Conservation (phyloP, 2,797 vertebrate species). For the Tarsius wallacei region DNA sequence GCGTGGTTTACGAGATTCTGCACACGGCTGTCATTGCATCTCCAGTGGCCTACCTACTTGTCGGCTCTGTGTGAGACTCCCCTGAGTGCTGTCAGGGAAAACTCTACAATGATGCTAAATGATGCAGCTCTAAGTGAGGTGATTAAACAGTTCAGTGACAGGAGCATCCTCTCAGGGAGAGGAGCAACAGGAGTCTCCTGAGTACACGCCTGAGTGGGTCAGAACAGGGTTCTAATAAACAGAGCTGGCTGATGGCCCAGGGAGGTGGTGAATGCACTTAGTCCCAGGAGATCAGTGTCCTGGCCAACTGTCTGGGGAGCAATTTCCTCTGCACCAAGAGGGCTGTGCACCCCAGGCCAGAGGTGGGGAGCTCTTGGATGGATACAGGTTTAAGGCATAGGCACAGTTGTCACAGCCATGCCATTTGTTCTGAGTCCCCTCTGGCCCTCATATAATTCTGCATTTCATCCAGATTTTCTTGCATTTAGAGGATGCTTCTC, state of each 20-base stretch:
- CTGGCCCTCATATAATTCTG: background rate
- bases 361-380: background rate
- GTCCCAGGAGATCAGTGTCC: background rate
- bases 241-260: background rate
- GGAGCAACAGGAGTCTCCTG: background rate
- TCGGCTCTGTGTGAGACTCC: background rate
- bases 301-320: background rate
- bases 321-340: too few species aligned
- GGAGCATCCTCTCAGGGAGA: slow-evolving; percentile 55
- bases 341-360: background rate
- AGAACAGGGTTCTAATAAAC: background rate
- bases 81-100: slow-evolving; percentile 65
- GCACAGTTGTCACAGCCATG: rapidly evolving
- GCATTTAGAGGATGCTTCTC: background rate
- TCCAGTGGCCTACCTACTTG: background rate
- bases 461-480: background rate
- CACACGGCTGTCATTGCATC: background rate
- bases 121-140: slow-evolving; percentile 78
- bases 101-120: slow-evolving; percentile 67
- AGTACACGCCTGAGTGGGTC: background rate
- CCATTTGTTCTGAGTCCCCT: background rate
- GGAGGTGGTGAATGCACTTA: background rate
- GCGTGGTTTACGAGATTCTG: background rate
- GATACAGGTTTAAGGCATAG: background rate
- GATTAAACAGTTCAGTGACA: slow-evolving; percentile 77